Conservation (phyloP, 2,113 vertebrate genomes). For the Cyanoliseus patagonus region DNA sequence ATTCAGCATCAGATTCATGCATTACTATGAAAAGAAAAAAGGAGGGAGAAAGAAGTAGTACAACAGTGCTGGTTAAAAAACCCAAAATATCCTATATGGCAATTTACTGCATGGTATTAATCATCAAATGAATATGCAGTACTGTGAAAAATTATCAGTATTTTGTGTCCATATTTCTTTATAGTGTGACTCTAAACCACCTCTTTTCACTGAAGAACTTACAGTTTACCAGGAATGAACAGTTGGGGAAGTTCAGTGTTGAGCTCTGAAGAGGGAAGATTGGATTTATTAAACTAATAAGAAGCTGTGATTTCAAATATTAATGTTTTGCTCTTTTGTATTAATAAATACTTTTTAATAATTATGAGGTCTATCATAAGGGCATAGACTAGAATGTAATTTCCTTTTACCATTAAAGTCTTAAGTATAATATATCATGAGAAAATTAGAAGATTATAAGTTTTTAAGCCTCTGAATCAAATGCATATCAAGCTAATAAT, state of each 20-base stretch:
- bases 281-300: slow-evolving; percentile 21
- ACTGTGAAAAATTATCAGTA: slow-evolving; percentile 4
- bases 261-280: neutral
- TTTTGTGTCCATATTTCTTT: slow-evolving; percentile 9
- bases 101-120: neutral
- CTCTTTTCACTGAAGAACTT: neutral
- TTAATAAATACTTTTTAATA: neutral
- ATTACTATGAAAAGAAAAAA: neutral
- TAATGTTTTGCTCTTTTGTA: neutral
- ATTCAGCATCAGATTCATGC: neutral
- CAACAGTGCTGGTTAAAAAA: neutral
- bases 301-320: neutral
- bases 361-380: neutral
- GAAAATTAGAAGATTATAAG: neutral
- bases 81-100: neutral
- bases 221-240: neutral
- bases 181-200: neutral
- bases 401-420: neutral
- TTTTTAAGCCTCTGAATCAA: neutral
- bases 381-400: neutral
- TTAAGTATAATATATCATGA: neutral
- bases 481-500: neutral
- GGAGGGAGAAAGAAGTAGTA: neutral
- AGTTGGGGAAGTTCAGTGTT: neutral
- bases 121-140: slow-evolving; percentile 9